Base-by-base conservation (phyloP, 92 coral and sea anemone species). In the Galaxea fascicularis region DNA sequence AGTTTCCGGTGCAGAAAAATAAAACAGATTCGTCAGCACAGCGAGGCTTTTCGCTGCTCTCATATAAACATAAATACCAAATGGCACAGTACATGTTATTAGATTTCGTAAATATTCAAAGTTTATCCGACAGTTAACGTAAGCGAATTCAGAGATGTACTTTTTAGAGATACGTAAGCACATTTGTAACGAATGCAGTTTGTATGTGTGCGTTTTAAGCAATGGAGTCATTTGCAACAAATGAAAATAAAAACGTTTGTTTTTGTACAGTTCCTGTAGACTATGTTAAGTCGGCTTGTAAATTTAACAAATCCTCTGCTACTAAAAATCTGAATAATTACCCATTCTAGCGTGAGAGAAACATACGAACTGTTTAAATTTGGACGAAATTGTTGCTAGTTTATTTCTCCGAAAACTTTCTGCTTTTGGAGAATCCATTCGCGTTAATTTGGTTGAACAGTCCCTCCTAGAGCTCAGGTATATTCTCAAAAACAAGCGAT, bases 201-300 rank as follows among this genome's bases (percentile, higher is more conserved):
- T 30, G 24, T 10, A 16, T 17, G 47, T 39, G 17, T 27, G 74
- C 71, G n/a, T 46, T 31, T 25, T n/a, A 35, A 28, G 21, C 54
- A 18, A 16, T 28, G 18, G 66, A 79, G 39, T 31, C 46, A 51
- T 46, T 78, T 71, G 78, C 26, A 71, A 82, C 54, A 57, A 82
- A 58, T 56, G 17, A 39, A 53, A 81, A 78, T 78, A 65, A 78
- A 52, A 69, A 24, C 44, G 56, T 65, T 79, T 79, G 59, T 29
- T 79, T 65, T 47, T 64, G 31, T 4, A 27, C 63, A 79, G 84
- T 79, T 79, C 84, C 84, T 79, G 84, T 79, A 31, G 16, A 66
- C 29, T 79, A 26, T 27, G 84, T 79, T 79, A 79, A 79, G 75
- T 79, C 24, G 71, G 29, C 84, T 67, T 68, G 84, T 79, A 79